Conservation (phyloP, 2,113 vertebrate genomes). For the Neolamprologus modestus region DNA sequence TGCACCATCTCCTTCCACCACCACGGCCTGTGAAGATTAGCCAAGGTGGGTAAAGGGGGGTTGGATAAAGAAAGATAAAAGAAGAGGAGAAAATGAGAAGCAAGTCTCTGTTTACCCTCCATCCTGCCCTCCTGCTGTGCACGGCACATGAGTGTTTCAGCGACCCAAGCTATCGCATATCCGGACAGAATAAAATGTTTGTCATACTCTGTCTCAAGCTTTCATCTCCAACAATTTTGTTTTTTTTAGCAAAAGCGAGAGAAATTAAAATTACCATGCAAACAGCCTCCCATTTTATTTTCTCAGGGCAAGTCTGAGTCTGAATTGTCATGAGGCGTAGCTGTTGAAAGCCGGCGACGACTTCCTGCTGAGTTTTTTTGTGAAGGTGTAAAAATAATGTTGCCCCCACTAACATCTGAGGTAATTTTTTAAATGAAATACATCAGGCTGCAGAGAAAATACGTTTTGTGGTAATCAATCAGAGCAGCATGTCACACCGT, state of each 20-base stretch:
- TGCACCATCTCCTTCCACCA: background rate
- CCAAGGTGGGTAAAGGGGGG: slow-evolving; percentile 9
- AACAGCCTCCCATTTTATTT: background rate
- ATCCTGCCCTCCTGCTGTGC: background rate
- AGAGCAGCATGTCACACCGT: background rate
- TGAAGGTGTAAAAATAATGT: background rate
- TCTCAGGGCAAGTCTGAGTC: background rate
- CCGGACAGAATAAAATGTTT: background rate
- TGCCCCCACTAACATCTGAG: background rate
- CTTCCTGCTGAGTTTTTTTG: background rate
- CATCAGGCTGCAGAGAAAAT: background rate
- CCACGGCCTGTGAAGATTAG: slow-evolving; percentile 39
- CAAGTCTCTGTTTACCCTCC: slow-evolving; percentile 1
- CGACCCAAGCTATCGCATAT: background rate
- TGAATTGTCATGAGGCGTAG: background rate
- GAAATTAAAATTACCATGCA: background rate
- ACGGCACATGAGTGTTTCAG: background rate
- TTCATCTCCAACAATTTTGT: background rate
- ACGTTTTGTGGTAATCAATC: background rate
- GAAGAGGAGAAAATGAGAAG: slow-evolving; percentile 17
- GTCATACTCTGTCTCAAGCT: background rate
- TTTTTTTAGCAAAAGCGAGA: background rate
- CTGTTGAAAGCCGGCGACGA: background rate
- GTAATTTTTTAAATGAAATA: background rate
- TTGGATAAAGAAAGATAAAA: slow-evolving; percentile 17